Percentiles rank a stretch among this genome's conserved stretches.
phyloP scores from a whole-genome alignment of 53 echinoderm and acorn worm species.

The Henricia sp. region DNA sequence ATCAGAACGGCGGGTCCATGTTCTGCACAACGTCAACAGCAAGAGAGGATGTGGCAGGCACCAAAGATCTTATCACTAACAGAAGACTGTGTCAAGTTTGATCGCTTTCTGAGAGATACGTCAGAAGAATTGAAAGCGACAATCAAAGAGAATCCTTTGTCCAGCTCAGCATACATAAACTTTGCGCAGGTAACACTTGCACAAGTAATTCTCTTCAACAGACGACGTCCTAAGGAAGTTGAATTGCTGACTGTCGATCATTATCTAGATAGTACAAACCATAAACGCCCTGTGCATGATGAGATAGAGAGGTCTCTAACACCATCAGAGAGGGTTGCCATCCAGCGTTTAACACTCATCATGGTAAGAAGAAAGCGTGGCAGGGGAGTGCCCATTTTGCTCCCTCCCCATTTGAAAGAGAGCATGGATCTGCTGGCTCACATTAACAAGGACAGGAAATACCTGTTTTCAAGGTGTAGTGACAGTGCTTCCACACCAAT shows the following conservation, averaged over 20 bases:
- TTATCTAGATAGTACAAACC: constrained; percentile 1
- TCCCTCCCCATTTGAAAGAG: constrained; percentile 3
- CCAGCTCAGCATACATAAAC: background rate
- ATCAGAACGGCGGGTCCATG: constrained; percentile 51
- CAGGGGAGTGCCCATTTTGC: constrained; percentile 39
- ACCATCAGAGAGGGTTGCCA: background rate
- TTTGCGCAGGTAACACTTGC: constrained; percentile 16
- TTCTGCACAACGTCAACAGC: constrained; percentile 45
- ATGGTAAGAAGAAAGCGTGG: constrained; percentile 52
- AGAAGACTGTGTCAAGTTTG: constrained; percentile 59
- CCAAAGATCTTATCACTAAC: constrained; percentile 59
- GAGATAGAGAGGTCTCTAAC: constrained; percentile 17
- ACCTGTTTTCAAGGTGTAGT: constrained; percentile 6
- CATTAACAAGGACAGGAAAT: constrained; percentile 15
- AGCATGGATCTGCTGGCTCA: constrained; percentile 23
- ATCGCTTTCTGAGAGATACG: constrained; percentile 29
- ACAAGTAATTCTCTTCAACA: constrained; percentile 53
- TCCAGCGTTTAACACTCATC: background rate
- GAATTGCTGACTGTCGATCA: constrained; percentile 30
- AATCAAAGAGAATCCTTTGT: background rate
- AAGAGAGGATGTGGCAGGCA: constrained; percentile 48
- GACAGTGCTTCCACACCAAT: constrained; percentile 5
- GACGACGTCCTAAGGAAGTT: constrained; percentile 57
- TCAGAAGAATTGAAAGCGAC: constrained; percentile 42
- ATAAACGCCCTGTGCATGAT: background rate